Base-by-base conservation (phyloP, 2,113 vertebrate species). In the Sinocyclocheilus grahami region DNA sequence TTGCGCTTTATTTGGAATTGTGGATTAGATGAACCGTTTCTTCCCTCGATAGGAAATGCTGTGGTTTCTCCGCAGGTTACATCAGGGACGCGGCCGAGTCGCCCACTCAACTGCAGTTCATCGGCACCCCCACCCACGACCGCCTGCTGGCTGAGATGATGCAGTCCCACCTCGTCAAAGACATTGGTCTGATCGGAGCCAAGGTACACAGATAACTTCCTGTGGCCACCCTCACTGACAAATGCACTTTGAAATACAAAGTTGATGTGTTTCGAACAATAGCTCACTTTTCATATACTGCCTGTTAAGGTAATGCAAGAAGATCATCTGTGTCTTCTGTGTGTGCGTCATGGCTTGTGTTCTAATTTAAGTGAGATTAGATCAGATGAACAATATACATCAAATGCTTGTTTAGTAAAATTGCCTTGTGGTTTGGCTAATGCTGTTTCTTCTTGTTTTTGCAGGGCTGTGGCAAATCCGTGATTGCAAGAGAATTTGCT, bases 401-500 rank as follows among this genome's bases (percentile, higher is more conserved):
- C 75, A 51, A 4, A 77, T 30, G 48, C n/a, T 77, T 3, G 46
- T 27, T 30, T 53, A 9, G n/a, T 48, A 75, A 24, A n/a, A 71
- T 18, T 71, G 30, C 16, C 6, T 71, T 20, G 71, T 46, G 71
- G 71, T 46, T 74, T 74, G 37, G 37, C 37, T 77, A 53, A 77
- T 24, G 22, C 24, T 27, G 8, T 65, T 60, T 71, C 20, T 48
- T 18, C 1, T 18, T 48, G 46, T 48, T n/a, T 8, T 12, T 88
- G 27, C 78, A 99, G 98, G 98, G 98, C 8, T 98, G 97, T 91
- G 98, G 98, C 11, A 99, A 99, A 95, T 98, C 97, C 0, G 96
- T 97, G 88, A 94, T 98, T 55, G 94, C 96, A 0, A 96, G 94
- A 89, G 96, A 97, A 91, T 99, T 99, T 92, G 97, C 97, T 10